Conservation (phyloP, 2,113 vertebrate genomes). For the Castor canadensis region DNA sequence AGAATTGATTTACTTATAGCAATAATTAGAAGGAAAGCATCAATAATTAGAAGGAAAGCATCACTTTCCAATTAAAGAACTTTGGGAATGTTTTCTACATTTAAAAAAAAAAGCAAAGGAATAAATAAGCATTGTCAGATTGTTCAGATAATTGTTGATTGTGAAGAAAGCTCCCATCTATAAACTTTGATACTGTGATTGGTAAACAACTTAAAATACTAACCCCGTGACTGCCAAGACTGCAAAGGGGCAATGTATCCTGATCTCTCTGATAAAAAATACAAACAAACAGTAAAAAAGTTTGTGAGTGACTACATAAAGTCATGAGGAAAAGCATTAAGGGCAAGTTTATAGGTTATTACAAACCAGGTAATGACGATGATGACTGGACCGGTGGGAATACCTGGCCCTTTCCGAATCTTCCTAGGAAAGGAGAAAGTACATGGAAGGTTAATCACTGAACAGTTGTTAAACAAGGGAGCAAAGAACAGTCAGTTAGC, state of each 20-base stretch:
- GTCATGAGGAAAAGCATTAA: constrained; percentile 41
- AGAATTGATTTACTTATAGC: constrained; percentile 28
- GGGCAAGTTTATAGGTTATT: constrained; percentile 70
- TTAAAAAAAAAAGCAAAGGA: constrained; percentile 25
- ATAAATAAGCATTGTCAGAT: background rate
- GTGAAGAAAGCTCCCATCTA: background rate
- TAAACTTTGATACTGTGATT: background rate
- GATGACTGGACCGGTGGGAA: constrained; percentile 87
- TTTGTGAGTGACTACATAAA: constrained; percentile 42
- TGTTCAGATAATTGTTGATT: background rate
- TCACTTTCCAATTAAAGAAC: background rate
- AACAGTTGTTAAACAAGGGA: background rate
- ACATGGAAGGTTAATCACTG: constrained; percentile 67
- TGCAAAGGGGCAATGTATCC: constrained; percentile 84
- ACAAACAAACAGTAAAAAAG: constrained; percentile 67
- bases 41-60: background rate
- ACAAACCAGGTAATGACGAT: constrained; percentile 92
- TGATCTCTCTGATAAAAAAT: constrained; percentile 83
- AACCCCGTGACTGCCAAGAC: constrained; percentile 86
- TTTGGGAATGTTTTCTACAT: background rate
- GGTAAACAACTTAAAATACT: constrained; percentile 77
- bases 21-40: background rate
- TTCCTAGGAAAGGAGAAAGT: constrained; percentile 89
- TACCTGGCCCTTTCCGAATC: constrained; percentile 93
- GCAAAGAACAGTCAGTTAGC: background rate